These are phyloP conservation scores for Antheraea pernyi DNA, from an alignment of 1,140 invertebrate species.

Conservation along the genomic window DNA sequence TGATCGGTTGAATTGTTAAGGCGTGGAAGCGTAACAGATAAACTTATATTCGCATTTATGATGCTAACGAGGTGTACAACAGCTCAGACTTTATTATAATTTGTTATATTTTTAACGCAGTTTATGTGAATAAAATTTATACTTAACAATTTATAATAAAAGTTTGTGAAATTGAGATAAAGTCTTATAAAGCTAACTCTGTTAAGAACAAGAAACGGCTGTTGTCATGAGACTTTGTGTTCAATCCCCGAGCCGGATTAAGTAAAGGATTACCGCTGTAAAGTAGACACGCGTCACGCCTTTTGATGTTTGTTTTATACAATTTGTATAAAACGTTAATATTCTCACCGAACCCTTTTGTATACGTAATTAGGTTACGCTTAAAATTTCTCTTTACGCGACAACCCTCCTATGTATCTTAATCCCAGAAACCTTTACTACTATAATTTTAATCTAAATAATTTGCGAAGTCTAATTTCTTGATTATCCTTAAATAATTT, in stretches of 20 bases:
- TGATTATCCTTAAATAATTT: too few species aligned
- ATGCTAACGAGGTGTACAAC: too few species aligned
- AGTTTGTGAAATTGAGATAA: background rate
- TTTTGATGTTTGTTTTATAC: conserved; percentile 8
- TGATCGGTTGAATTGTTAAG: too few species aligned
- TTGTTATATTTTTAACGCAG: too few species aligned
- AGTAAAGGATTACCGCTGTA: conserved; percentile 8
- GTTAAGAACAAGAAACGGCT: conserved; percentile 5
- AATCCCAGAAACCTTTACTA: background rate
- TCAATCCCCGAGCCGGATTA: conserved; percentile 5
- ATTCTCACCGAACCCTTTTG: background rate
- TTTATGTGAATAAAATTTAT: background rate
- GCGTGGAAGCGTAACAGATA: too few species aligned
- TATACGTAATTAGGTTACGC: conserved; percentile 1
- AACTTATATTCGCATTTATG: too few species aligned
- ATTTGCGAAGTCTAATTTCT: background rate
- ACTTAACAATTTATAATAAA: background rate
- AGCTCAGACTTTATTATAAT: too few species aligned
- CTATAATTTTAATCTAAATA: background rate
- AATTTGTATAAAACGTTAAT: conserved; percentile 7
- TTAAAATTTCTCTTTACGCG: background rate
- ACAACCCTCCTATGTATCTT: background rate
- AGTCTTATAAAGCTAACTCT: conserved; percentile 2
- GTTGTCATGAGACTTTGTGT: conserved; percentile 8
- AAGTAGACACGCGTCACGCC: conserved; percentile 12